Evolutionary conservation across 2,888 invertebrate species (phyloP).

Genomic region (Nomada goodeniana): DNA sequence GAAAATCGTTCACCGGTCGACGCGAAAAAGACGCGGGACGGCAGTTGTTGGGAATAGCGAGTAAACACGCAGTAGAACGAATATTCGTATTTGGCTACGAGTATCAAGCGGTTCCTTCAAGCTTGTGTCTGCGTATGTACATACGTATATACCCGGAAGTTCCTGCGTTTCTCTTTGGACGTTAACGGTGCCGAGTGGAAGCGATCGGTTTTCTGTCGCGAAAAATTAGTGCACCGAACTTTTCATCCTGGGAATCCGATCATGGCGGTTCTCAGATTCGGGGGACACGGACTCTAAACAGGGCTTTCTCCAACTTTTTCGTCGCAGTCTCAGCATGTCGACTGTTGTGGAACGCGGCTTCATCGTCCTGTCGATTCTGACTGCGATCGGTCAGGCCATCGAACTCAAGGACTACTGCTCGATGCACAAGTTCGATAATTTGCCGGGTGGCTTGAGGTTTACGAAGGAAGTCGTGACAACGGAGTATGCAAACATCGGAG

Average conservation of each 20-base stretch:
- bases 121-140: not conserved
- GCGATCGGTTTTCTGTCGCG: conserved; percentile 30
- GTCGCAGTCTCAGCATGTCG: conserved; percentile 45
- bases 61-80: conserved; percentile 63
- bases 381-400: conserved; percentile 57
- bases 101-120: conserved; percentile 50
- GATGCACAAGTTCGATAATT: conserved; percentile 86
- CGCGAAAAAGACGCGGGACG: conserved; percentile 10
- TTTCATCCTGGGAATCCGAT: not conserved
- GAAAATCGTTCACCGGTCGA: conserved; percentile 7
- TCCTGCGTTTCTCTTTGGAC: conserved; percentile 3
- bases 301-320: not conserved
- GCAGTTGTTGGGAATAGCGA: conserved; percentile 51
- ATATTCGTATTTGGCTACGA: conserved; percentile 72
- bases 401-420: conserved; percentile 86
- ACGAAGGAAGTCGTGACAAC: conserved; percentile 89
- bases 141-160: not conserved
- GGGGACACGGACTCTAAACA: conserved; percentile 13
- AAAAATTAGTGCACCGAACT: conserved; percentile 24
- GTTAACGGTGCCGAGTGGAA: conserved; percentile 1
- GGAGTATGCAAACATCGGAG: conserved; percentile 89
- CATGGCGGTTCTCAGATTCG: conserved; percentile 43
- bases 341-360: conserved; percentile 6
- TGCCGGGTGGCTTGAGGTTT: conserved; percentile 89
- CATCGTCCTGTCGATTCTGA: conserved; percentile 49